These are phyloP conservation scores for Puntigrus tetrazona DNA, from an alignment of 2,113 vertebrate genomes.

Conservation along the genomic window DNA sequence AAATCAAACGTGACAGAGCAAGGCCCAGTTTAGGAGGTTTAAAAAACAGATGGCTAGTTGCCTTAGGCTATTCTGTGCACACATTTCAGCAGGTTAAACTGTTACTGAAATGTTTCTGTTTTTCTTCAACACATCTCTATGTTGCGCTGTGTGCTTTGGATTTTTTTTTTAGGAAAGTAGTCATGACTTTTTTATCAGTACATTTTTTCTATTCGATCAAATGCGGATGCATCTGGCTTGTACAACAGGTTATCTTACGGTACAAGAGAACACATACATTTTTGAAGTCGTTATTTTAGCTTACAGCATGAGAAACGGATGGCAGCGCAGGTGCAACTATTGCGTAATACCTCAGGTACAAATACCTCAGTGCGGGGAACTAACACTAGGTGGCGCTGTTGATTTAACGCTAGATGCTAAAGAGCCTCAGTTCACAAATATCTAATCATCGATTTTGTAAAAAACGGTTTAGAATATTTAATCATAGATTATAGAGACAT, in stretches of 20 bases:
- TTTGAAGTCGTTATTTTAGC: neutral
- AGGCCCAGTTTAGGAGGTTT: neutral
- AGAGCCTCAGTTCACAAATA: neutral
- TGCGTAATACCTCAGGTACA: neutral
- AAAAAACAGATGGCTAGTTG: neutral
- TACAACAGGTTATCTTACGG: neutral
- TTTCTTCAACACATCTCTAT: neutral
- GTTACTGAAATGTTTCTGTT: neutral
- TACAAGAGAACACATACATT: neutral
- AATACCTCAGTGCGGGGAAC: neutral
- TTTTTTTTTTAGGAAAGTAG: neutral
- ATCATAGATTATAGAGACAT: neutral
- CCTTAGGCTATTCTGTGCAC: neutral
- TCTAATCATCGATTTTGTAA: neutral
- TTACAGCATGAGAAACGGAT: neutral
- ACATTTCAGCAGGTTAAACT: no score
- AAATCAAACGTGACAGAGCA: neutral
- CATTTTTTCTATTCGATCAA: neutral
- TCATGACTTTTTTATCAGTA: neutral
- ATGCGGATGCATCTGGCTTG: neutral
- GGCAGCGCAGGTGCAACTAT: constrained; percentile 12
- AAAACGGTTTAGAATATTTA: neutral
- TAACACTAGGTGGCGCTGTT: constrained; percentile 69
- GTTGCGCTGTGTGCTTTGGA: neutral
- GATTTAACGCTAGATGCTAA: neutral